Conservation (phyloP, 1,140 invertebrate genomes). For the Tetragonula clypearis region DNA sequence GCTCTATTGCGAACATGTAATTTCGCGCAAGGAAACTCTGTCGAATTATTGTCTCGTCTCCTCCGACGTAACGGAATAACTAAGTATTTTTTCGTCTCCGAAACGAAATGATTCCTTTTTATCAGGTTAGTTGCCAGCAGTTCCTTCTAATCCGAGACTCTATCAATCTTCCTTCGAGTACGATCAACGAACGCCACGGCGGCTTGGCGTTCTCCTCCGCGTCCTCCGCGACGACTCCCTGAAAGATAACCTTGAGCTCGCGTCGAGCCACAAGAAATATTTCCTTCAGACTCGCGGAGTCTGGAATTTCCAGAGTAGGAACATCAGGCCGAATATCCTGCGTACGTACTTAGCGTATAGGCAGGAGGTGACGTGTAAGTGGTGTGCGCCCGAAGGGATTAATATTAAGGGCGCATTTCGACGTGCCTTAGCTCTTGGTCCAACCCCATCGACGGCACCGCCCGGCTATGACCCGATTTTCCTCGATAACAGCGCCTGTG, state of each 20-base stretch:
- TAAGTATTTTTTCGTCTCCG: too few species aligned
- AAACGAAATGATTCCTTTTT: neutral
- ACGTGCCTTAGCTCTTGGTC: constrained; percentile 46
- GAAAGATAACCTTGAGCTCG: too few species aligned
- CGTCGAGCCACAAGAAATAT: neutral
- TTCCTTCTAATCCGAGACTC: neutral
- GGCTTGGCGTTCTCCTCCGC: neutral
- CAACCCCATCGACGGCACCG: constrained; percentile 39
- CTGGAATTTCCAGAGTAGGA: constrained; percentile 20
- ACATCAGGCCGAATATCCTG: constrained; percentile 35
- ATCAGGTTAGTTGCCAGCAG: neutral
- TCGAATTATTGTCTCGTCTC: neutral
- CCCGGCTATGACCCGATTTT: constrained; percentile 58
- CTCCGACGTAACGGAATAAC: neutral
- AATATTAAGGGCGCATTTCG: constrained; percentile 68
- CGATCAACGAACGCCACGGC: neutral
- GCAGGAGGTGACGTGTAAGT: constrained; percentile 41
- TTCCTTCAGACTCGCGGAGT: neutral
- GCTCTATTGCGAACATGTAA: neutral
- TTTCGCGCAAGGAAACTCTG: neutral
- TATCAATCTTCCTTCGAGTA: neutral
- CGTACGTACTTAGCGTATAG: constrained; percentile 40
- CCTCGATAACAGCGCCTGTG: constrained; percentile 51
- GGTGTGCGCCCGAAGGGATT: constrained; percentile 56
- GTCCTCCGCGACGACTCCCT: neutral